Base-by-base conservation (phyloP, 2,113 vertebrate species). In the Gobio gobio region DNA sequence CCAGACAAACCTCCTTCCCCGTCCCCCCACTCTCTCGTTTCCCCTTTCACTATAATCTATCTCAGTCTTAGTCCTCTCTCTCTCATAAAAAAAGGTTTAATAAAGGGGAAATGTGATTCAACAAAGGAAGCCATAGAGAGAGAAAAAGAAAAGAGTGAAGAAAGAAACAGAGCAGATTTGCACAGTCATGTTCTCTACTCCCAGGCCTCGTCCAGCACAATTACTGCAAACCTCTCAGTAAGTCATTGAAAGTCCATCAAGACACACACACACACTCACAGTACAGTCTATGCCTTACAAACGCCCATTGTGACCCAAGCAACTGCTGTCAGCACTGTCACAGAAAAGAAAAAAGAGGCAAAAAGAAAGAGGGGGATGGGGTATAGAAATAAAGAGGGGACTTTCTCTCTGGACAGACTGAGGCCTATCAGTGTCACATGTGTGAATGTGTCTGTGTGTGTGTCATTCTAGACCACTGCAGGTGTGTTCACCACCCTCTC, bases 271-370 rank as follows among this genome's bases (percentile, higher is more conserved):
- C 58, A 78, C 36, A 47, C 49, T 29, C 40, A 75, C 45, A 66
- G 61, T 49, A 74, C 24, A 66, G 76, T 87, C 68, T 58, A 33
- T 59, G 29, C 75, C 54, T 89, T 81, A 90, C 88, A 91, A 89
- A 89, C 33, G 82, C 74, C 26, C 78, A 84, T 87, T 91, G 89
- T 90, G 82, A 82, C 64, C 77, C 86, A 83, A 75, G 61, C 58
- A 80, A 47, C 83, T 76, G 86, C 83, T 87, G 87, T 89, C 85
- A 85, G 78, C 87, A 81, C 84, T 83, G 74, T 82, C 79, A 13
- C 56, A 77, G 61, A 64, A 59, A 14, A 33, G 47, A 56, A 26
- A 64, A 63, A 61, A 79, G 56, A 49, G 61, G 43, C 59, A 29
- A 6, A 59, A 64, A 45, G 73, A 80, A 86, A 56, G 63, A 63